Evolutionary conservation across 2,797 vertebrate species (phyloP).

Genomic region (Octomys mimax): DNA sequence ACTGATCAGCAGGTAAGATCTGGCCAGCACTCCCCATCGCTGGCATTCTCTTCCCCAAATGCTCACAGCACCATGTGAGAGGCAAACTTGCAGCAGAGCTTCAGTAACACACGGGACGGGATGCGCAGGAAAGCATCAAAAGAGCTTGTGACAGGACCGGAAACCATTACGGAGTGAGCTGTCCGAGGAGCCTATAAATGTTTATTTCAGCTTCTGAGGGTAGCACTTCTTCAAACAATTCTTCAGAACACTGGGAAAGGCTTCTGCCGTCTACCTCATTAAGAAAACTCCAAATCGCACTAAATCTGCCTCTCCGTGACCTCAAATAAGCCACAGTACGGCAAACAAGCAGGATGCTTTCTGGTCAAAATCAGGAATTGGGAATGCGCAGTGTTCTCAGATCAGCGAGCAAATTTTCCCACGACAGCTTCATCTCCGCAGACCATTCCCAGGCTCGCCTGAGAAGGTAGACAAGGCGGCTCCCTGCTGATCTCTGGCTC

Average conservation of each 20-base stretch:
- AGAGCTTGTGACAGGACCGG: background rate
- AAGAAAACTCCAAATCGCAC: background rate
- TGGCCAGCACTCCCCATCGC: background rate
- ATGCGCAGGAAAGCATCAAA: background rate
- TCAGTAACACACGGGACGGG: background rate
- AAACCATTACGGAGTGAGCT: constrained; percentile 20
- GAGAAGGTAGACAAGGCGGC: background rate
- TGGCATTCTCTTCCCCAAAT: background rate
- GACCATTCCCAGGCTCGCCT: background rate
- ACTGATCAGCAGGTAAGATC: constrained; percentile 13
- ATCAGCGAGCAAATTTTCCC: background rate
- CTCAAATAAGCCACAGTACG: background rate
- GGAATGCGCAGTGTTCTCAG: background rate
- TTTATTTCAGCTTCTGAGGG: constrained; percentile 14
- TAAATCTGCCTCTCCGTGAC: background rate
- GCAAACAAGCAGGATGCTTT: background rate
- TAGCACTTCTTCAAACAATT: constrained; percentile 15
- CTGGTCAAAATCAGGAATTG: constrained; percentile 27
- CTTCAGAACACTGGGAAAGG: background rate
- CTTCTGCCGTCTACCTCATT: background rate
- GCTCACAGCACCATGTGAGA: background rate
- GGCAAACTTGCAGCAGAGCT: background rate
- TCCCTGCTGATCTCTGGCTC: background rate
- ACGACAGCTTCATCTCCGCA: background rate
- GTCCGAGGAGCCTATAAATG: constrained; percentile 1